Percentiles rank a stretch among this genome's conserved stretches.
These are phyloP conservation scores for Thripadectes ignobilis DNA, from an alignment of 2,797 vertebrate species.

Conservation along the genomic window DNA sequence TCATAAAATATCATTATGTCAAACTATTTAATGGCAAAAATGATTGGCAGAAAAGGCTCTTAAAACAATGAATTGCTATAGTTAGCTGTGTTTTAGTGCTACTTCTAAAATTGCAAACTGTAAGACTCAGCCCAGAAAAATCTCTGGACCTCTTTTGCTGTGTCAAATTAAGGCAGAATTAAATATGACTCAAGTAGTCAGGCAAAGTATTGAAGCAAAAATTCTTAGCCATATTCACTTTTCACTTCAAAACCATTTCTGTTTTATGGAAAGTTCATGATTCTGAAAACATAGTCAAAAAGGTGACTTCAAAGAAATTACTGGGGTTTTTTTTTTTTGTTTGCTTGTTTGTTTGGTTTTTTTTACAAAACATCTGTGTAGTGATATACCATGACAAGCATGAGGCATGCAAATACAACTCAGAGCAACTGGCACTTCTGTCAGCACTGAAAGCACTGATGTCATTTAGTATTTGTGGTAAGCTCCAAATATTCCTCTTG, in stretches of 20 bases:
- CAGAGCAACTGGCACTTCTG: conserved; percentile 37
- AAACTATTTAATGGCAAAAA: neutral
- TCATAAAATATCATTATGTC: neutral
- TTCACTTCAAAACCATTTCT: neutral
- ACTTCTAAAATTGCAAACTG: neutral
- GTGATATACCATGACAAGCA: neutral
- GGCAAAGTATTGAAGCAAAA: neutral
- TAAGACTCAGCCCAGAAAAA: neutral
- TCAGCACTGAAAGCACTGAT: conserved; percentile 14
- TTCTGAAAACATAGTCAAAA: neutral
- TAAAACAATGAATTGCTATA: neutral
- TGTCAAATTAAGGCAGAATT: neutral
- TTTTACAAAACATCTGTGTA: neutral
- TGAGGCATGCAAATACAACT: neutral
- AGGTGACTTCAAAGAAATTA: neutral
- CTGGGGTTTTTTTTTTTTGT: neutral
- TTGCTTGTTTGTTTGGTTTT: neutral
- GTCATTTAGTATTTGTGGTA: conserved; percentile 44
- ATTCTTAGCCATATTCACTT: neutral
- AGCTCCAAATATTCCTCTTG: conserved; percentile 21
- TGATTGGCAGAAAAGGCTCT: neutral
- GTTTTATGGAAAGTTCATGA: neutral
- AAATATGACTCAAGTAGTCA: neutral
- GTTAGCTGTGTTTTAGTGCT: neutral
- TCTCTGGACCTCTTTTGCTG: neutral